phyloP scores from a whole-genome alignment of 2,888 invertebrate genomes.

The Xestia ashworthii region DNA sequence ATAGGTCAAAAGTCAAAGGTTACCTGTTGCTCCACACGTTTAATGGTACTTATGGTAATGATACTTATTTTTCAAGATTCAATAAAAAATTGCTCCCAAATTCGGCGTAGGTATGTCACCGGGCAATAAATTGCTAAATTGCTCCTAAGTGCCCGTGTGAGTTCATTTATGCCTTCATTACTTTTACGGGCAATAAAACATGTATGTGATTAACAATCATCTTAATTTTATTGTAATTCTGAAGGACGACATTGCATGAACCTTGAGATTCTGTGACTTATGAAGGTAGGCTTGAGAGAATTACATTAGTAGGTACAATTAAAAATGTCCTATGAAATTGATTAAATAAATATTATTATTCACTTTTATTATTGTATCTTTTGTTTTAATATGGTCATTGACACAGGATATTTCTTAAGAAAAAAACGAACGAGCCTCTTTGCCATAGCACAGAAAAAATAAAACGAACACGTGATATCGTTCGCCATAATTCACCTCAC shows the following conservation, averaged over 20 bases:
- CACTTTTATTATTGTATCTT: not conserved
- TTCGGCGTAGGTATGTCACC: constrained; percentile 13
- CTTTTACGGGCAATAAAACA: constrained; percentile 38
- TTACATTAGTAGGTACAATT: not conserved
- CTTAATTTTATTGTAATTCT: constrained; percentile 43
- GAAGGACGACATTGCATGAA: constrained; percentile 2
- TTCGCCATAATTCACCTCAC: constrained; percentile 30
- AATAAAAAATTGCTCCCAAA: not conserved
- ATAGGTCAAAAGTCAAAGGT: not conserved
- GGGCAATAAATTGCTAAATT: constrained; percentile 35
- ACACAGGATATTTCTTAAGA: not conserved
- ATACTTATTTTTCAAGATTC: not conserved
- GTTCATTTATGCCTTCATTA: constrained; percentile 40
- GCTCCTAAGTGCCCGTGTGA: constrained; percentile 30
- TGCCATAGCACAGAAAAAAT: not conserved
- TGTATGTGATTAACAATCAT: constrained; percentile 44
- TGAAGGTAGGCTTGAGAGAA: not conserved
- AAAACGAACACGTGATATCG: constrained; percentile 17
- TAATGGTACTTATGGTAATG: not conserved
- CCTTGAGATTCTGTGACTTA: not conserved
- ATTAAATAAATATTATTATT: not conserved
- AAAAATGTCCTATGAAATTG: not conserved
- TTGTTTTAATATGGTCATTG: not conserved
- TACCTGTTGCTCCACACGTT: not conserved
- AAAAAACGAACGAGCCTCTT: not conserved